phyloP scores from a whole-genome alignment of 2,113 vertebrate genomes.

The Regulus satrapa region DNA sequence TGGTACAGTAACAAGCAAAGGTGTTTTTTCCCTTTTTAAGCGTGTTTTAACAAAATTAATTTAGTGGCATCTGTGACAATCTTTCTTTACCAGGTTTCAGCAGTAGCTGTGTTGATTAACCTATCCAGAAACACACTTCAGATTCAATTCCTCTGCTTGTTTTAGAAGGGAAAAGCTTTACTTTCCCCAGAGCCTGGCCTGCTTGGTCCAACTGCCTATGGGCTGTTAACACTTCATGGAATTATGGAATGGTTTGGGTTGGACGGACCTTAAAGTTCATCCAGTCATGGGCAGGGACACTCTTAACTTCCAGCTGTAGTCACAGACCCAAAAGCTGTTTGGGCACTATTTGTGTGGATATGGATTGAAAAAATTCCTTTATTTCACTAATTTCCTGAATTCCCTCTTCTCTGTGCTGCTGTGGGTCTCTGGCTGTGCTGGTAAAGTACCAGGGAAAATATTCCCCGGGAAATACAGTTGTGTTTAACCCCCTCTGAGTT shows the following conservation, averaged over 20 bases:
- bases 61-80: not conserved
- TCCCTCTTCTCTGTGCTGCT: not conserved
- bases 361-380: rapidly evolving
- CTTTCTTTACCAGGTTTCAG: not conserved
- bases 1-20: rapidly evolving
- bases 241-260: not conserved
- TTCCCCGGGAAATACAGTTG: rapidly evolving
- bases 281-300: not conserved
- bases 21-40: rapidly evolving
- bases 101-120: not conserved
- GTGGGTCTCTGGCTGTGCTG: not conserved
- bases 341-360: rapidly evolving
- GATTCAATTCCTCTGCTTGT: not conserved
- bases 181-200: not conserved
- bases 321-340: not conserved
- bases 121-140: not conserved
- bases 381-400: not conserved
- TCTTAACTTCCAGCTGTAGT: not conserved
- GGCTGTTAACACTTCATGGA: not conserved
- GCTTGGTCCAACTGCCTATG: rapidly evolving
- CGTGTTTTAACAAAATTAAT: not conserved
- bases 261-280: not conserved
- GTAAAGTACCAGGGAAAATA: not conserved
- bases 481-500: not conserved
- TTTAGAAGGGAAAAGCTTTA: not conserved